Evolutionary conservation across 2,113 vertebrate genomes (phyloP).

Genomic region (Macaca nemestrina): DNA sequence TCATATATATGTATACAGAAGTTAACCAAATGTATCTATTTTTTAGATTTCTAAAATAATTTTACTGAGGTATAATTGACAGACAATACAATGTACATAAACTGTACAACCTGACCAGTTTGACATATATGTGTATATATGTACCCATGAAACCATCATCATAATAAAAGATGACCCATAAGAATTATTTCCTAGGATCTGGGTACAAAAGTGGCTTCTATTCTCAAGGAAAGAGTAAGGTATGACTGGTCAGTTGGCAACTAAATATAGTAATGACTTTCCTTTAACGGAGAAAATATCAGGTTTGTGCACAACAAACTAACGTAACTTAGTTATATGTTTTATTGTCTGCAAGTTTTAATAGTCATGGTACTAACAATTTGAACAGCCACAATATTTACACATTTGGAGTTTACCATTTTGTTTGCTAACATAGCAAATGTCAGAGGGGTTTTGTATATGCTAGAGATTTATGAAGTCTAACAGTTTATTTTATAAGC

Average conservation of each 20-base stretch:
- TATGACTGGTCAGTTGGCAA: neutral
- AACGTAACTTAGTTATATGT: neutral
- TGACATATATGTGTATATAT: neutral
- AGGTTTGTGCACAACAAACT: neutral
- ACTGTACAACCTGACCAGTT: neutral
- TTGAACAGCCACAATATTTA: neutral
- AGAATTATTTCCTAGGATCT: neutral
- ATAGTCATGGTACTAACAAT: neutral
- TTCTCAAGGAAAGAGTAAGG: neutral
- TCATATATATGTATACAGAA: neutral
- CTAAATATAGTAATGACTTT: neutral
- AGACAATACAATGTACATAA: neutral
- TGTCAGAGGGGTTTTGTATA: neutral
- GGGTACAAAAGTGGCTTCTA: neutral
- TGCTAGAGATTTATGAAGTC: neutral
- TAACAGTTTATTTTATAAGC: neutral
- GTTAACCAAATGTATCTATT: neutral
- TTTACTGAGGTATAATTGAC: neutral
- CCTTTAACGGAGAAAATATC: neutral
- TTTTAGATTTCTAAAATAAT: neutral
- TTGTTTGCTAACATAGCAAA: neutral
- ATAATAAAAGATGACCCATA: neutral
- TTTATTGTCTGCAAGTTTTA: neutral
- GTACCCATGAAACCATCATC: neutral
- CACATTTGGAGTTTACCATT: neutral